Percentiles rank a stretch among this genome's conserved stretches.
These are phyloP conservation scores for Aporrectodea caliginosa DNA, from an alignment of 1,140 invertebrate genomes.

Conservation along the genomic window DNA sequence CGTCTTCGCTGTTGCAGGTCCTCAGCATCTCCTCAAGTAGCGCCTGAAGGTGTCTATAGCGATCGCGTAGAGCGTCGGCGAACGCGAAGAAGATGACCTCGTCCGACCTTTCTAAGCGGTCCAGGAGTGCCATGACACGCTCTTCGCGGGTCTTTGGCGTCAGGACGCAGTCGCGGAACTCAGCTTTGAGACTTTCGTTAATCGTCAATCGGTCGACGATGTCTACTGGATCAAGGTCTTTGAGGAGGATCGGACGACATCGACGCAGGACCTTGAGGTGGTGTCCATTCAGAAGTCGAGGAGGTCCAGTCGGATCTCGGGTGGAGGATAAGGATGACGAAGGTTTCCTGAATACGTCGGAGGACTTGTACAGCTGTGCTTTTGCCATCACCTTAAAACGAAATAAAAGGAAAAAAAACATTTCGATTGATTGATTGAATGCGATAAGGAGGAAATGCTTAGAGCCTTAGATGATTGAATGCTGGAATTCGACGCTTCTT, in stretches of 20 bases:
- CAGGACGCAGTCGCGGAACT: not conserved
- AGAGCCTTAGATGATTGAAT: too few species aligned
- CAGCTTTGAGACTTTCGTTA: too few species aligned
- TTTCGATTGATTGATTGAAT: not conserved
- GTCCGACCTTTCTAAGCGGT: not conserved
- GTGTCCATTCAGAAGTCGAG: too few species aligned
- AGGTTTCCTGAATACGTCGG: not conserved
- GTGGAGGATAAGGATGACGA: not conserved
- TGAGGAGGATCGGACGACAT: not conserved
- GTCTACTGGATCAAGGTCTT: not conserved
- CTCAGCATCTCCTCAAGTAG: not conserved
- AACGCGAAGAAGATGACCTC: not conserved
- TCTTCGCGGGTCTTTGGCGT: not conserved
- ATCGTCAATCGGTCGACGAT: not conserved
- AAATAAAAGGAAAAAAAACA: not conserved
- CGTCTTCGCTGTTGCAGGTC: not conserved
- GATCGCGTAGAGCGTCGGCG: not conserved
- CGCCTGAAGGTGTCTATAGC: not conserved
- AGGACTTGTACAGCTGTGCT: not conserved
- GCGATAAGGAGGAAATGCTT: not conserved
- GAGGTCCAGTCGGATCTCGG: not conserved
- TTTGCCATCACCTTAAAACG: not conserved
- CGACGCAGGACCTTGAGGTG: not conserved
- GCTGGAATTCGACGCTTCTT: too few species aligned
- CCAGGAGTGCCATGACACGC: not conserved